Base-by-base conservation (phyloP, 1,140 invertebrate genomes). In the Drosophila punjabiensis region DNA sequence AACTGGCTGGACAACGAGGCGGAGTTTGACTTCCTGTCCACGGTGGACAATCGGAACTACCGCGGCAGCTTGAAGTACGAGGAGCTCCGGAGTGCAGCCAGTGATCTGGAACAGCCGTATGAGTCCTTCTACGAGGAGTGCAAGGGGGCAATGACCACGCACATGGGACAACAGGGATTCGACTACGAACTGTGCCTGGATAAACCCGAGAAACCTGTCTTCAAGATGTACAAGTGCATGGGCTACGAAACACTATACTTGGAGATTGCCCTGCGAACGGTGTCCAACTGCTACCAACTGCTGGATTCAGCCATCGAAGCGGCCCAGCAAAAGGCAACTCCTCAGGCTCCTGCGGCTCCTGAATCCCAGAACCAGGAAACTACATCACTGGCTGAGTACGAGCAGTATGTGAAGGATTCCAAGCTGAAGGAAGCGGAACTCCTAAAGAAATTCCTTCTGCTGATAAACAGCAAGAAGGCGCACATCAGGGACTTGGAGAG, bases 211-310 rank as follows among this genome's bases (percentile, higher is more conserved):
- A 16, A 65, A 14, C 20, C n/a, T 0, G 33, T 45, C 13, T 90
- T 90, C n/a, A 91, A 75, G n/a, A 43, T 90, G 13, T 60, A 60
- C 18, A 90, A 86, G 52, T 90, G 87, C 45, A 32, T 58, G 8
- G 86, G 86, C 37, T 91, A 61, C 41, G 86, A 90, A 16, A 90
- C 79, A 0, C 32, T 91, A 1, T 91, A 82, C 9, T 24, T 86
- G 28, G 82, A 90, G 4, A 20, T 86, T 47, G 6, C 55, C 16
- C 48, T 90, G 1, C 65, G 73, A 2, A 69, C 75, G 18, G 33
- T 79, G 1, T 75, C 87, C 4, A 86, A 80, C 18, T 65, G 71
- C 16, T 69, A 76, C 18, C 69, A 74, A 10, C 11, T 90, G 50
- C 28, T 90, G 24, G 87, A 90, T 24, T 59, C 73, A 20, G 87